These are phyloP conservation scores for Cryptus armator DNA, from an alignment of 2,888 invertebrate species.

Conservation along the genomic window DNA sequence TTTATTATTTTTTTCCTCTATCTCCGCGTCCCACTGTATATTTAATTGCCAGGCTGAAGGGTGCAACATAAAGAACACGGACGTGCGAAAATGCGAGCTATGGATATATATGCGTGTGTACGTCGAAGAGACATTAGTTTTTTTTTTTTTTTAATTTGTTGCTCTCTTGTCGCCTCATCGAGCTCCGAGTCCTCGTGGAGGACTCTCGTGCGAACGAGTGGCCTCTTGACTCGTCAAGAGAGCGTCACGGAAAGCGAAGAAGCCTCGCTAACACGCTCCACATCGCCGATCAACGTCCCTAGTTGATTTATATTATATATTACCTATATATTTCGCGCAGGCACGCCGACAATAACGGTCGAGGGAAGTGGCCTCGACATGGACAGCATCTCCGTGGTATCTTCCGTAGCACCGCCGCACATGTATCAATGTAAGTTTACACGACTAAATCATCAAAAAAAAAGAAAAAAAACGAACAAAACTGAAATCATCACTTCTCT, in stretches of 20 bases:
- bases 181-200: slow-evolving; percentile 42
- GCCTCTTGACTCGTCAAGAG: slow-evolving; percentile 44
- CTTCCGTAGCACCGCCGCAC: slow-evolving; percentile 89
- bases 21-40: not conserved
- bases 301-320: slow-evolving; percentile 68
- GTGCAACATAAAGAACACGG: slow-evolving; percentile 73
- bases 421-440: slow-evolving; percentile 90
- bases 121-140: slow-evolving; percentile 31
- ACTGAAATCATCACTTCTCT: slow-evolving; percentile 16
- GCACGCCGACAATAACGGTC: slow-evolving; percentile 85
- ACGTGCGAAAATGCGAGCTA: slow-evolving; percentile 36
- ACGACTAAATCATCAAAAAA: slow-evolving; percentile 70
- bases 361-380: slow-evolving; percentile 89
- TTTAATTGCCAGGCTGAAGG: slow-evolving; percentile 51
- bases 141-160: not conserved
- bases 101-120: slow-evolving; percentile 19
- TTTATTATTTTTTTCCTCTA: not conserved
- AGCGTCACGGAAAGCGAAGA: slow-evolving; percentile 38
- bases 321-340: slow-evolving; percentile 82
- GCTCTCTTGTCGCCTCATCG: slow-evolving; percentile 34
- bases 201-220: slow-evolving; percentile 29
- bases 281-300: slow-evolving; percentile 9
- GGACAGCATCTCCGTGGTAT: slow-evolving; percentile 90
- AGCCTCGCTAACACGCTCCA: slow-evolving; percentile 5
- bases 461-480: slow-evolving; percentile 23